phyloP scores from a whole-genome alignment of 2,113 vertebrate species.

The Dipodomys stephensi region DNA sequence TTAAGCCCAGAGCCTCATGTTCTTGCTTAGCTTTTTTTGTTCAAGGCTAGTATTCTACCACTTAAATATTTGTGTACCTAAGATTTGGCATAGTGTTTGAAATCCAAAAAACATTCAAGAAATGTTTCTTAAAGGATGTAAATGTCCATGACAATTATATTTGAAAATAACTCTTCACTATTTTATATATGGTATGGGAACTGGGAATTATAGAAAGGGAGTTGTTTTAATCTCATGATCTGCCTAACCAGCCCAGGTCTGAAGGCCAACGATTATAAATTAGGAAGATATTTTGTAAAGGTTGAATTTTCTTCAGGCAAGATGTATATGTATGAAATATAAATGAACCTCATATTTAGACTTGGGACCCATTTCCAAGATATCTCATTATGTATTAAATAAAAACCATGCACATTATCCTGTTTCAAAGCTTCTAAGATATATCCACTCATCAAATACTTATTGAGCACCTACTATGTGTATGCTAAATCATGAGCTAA shows the following conservation, averaged over 20 bases:
- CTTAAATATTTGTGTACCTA: neutral
- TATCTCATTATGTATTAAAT: neutral
- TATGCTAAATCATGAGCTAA: neutral
- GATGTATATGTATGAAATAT: neutral
- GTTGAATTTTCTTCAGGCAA: neutral
- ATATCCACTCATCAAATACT: constrained; percentile 14
- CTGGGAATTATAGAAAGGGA: constrained; percentile 31
- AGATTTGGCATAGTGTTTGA: neutral
- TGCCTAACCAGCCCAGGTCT: neutral
- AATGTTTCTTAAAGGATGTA: neutral
- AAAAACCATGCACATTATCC: neutral
- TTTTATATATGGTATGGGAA: constrained; percentile 10
- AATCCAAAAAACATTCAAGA: neutral
- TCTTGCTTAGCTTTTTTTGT: too few relatives aligned
- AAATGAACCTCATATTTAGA: too few relatives aligned
- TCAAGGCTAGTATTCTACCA: too few relatives aligned
- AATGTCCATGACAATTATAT: neutral
- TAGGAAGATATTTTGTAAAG: neutral
- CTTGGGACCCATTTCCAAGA: neutral
- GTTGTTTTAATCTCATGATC: constrained; percentile 38
- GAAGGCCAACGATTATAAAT: neutral
- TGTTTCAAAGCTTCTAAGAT: constrained; percentile 36
- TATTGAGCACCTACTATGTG: constrained; percentile 21
- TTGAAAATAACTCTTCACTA: neutral
- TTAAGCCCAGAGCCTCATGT: too few relatives aligned